A percentile compares a stretch with the other conserved stretches of the same genome.
Conservation (phyloP, 2,113 vertebrate species). For the Notiomystis cincta region DNA sequence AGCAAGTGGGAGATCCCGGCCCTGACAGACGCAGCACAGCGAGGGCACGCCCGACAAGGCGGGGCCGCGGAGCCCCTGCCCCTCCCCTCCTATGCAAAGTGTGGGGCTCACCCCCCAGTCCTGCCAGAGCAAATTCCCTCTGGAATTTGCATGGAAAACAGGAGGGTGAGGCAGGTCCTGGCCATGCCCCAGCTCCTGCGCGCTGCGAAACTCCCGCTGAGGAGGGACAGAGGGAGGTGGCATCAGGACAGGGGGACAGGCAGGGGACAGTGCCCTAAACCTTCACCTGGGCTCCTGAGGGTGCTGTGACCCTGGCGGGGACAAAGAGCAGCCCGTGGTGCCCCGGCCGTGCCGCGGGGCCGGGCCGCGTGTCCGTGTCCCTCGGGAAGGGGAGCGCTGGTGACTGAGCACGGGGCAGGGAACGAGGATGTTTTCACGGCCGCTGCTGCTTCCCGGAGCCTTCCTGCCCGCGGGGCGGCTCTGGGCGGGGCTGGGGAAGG, state of each 20-base stretch:
- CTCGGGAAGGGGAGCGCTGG: neutral
- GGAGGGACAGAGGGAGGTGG: fast-evolving
- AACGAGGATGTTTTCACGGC: neutral
- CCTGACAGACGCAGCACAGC: neutral
- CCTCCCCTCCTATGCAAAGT: fast-evolving
- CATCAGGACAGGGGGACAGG: neutral
- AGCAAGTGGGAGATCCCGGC: neutral
- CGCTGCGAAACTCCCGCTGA: neutral
- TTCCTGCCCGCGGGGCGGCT: neutral
- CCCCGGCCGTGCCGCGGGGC: neutral
- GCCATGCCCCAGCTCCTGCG: neutral
- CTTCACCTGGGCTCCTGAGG: fast-evolving
- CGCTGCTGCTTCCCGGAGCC: neutral
- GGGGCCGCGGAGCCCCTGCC: fast-evolving
- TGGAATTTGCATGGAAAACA: neutral
- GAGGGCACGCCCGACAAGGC: fast-evolving
- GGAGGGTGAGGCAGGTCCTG: fast-evolving
- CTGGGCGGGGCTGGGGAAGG: neutral
- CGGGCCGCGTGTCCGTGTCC: neutral
- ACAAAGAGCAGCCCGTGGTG: neutral
- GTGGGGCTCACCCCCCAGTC: fast-evolving
- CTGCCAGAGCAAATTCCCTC: neutral
- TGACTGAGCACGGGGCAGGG: neutral
- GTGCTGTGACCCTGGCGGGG: neutral
- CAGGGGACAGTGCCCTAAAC: neutral